Evolutionary conservation across 1,140 invertebrate genomes (phyloP).

Genomic region (Mactra quadrangularis): DNA sequence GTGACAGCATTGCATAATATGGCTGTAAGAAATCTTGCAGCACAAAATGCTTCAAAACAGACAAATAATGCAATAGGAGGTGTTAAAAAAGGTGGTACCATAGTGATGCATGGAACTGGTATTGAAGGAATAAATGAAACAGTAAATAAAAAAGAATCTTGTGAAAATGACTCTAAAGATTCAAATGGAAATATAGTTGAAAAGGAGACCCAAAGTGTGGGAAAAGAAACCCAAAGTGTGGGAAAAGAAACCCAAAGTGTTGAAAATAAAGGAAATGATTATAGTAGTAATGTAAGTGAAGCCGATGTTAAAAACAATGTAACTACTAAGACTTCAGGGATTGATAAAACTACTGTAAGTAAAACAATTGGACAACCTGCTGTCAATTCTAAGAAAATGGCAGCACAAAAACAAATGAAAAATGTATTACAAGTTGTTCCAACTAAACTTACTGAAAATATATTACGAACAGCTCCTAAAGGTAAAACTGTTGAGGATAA

Average conservation of each 20-base stretch:
- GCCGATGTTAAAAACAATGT: no score
- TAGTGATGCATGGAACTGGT: slow-evolving; percentile 38
- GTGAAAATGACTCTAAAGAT: not conserved
- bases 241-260: not conserved
- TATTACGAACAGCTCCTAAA: slow-evolving; percentile 54
- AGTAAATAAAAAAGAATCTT: not conserved
- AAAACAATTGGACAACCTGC: not conserved
- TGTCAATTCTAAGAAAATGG: slow-evolving; percentile 33
- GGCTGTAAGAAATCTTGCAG: slow-evolving; percentile 47
- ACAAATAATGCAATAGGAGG: slow-evolving; percentile 35
- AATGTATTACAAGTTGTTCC: slow-evolving; percentile 55
- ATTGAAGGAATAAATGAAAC: not conserved
- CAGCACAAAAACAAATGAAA: slow-evolving; percentile 49
- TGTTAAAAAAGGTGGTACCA: slow-evolving; percentile 43
- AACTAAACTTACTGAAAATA: slow-evolving; percentile 55
- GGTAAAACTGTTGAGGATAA: slow-evolving; percentile 6
- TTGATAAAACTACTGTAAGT: not conserved
- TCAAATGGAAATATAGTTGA: not conserved
- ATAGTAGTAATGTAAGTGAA: not conserved
- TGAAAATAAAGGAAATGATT: not conserved
- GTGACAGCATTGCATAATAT: slow-evolving; percentile 28
- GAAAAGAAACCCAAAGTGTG: no score
- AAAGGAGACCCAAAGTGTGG: no score
- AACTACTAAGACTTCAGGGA: not conserved
- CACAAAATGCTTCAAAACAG: slow-evolving; percentile 11